Base-by-base conservation (phyloP, 2,888 invertebrate genomes). In the Rhagonycha fulva region DNA sequence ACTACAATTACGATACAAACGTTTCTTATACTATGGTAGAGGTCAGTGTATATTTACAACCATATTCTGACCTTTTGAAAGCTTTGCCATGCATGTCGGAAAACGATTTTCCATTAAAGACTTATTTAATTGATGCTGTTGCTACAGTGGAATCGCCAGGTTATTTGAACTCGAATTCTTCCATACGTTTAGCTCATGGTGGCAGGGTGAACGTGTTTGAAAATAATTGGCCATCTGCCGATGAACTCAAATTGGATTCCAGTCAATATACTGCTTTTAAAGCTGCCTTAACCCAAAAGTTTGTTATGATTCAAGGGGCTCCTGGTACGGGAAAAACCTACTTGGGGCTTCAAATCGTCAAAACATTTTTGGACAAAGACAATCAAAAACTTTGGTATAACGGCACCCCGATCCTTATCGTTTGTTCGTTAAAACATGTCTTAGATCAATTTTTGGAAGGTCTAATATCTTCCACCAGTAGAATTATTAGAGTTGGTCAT, bases 241-340 rank as follows among this genome's bases (percentile, higher is more conserved):
- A 85, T 14, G 80, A 84, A 4, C 84, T 93, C 66, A 87, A 87
- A 47, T 87, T 96, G 3, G 94, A 96, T 85, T 85, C 88, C 9
- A 91, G 92, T 0, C 96, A 96, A 87, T 87, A 89, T 76, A 84
- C 86, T 60, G 96, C 96, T 0, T 92, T 92, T 82, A 89, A 90
- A 80, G 89, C 91, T 47, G 94, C 94, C 0, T 83, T 96, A 3
- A 92, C 91, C 0, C 89, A 91, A 82, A 93, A 95, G 87, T 92
- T 96, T 80, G 91, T 92, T 0, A 90, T 95, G 0, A 94, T 96
- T 77, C 96, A 96, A 89, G 96, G 96, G 0, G 96, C 96, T 0
- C 96, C 96, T 0, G 96, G 96, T 2, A 96, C 96, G 0, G 96
- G 96, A 0, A 96, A 96, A 89, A 95, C 96, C 0, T 94, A 90